Conservation (phyloP, 2,113 vertebrate species). For the Laticauda colubrina region DNA sequence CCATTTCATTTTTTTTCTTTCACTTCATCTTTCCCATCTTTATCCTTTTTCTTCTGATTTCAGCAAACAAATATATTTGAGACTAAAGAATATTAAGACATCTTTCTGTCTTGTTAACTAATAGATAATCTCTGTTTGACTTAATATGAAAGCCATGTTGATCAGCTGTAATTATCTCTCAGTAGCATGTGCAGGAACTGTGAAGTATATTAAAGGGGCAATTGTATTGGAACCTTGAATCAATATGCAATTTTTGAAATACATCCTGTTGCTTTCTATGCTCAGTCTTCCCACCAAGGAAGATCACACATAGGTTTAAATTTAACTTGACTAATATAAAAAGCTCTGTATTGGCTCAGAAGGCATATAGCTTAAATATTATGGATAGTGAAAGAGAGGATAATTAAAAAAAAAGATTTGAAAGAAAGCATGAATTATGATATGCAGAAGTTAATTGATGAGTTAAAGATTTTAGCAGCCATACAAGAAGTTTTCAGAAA, state of each 20-base stretch:
- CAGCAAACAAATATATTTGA: not conserved
- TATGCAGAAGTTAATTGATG: not conserved
- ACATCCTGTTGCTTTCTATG: not conserved
- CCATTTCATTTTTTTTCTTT: not conserved
- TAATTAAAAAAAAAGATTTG: not conserved
- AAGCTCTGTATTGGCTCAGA: not conserved
- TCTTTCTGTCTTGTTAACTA: not conserved
- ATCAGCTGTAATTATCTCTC: not conserved
- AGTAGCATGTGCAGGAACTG: not conserved
- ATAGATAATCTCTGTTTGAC: not conserved
- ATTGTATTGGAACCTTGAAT: not conserved
- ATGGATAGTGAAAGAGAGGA: not conserved
- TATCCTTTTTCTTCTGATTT: not conserved
- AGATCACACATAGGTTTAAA: not conserved
- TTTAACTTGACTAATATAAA: not conserved
- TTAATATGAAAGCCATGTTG: not conserved
- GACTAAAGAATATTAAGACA: not conserved
- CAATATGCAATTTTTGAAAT: not conserved
- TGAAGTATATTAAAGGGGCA: not conserved
- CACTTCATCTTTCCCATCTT: not conserved
- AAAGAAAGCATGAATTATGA: not conserved
- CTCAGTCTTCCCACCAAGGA: not conserved
- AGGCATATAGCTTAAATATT: not conserved
- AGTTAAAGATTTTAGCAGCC: not conserved
- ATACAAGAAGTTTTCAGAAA: not conserved